These are phyloP conservation scores for Tauraco hartlaubi DNA, from an alignment of 2,797 vertebrate species.

Conservation along the genomic window DNA sequence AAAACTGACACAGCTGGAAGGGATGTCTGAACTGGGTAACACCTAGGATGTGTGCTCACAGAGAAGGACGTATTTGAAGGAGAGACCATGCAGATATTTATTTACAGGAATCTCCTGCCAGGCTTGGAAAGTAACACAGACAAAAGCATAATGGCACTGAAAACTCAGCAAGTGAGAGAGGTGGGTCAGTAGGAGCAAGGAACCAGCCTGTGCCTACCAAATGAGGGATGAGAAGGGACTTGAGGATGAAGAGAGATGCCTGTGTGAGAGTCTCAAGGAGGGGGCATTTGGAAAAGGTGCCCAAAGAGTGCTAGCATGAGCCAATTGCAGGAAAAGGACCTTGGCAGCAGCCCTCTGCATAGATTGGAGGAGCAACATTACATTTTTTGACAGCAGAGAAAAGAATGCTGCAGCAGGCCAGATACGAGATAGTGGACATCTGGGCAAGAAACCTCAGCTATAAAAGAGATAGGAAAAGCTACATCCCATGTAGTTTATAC, in stretches of 20 bases:
- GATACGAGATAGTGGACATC: background rate
- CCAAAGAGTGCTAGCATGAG: background rate
- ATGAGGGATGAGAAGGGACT: background rate
- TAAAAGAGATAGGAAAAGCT: background rate
- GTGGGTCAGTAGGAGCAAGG: background rate
- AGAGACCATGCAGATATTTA: background rate
- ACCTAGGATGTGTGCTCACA: background rate
- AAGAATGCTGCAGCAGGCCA: background rate
- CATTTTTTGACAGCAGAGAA: background rate
- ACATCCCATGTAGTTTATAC: background rate
- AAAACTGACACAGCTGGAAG: constrained; percentile 7
- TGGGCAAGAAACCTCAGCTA: background rate
- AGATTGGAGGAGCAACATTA: background rate
- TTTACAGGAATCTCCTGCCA: background rate
- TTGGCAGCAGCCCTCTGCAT: background rate
- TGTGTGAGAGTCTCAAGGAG: background rate
- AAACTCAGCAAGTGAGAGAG: background rate
- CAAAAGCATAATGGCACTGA: background rate
- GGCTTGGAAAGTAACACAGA: background rate
- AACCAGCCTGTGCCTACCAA: background rate
- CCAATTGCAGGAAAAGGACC: background rate
- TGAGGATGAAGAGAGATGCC: background rate
- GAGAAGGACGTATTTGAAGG: background rate
- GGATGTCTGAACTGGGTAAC: background rate
- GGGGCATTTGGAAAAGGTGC: background rate